Percentiles rank a stretch among this genome's conserved stretches.
phyloP scores from a whole-genome alignment of 2,888 invertebrate species.

The Cynaeus angustus region DNA sequence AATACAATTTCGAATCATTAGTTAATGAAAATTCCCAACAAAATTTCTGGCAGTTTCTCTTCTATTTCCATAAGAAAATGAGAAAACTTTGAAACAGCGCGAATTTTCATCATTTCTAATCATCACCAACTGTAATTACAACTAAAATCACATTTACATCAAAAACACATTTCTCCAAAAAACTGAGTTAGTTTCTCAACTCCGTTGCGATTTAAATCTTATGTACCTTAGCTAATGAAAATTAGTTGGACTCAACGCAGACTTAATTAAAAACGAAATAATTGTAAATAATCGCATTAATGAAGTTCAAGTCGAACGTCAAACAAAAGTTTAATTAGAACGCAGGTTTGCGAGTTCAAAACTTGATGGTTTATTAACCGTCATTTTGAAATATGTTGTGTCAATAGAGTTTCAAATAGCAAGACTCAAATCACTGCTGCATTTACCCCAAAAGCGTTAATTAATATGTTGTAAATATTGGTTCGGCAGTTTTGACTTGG shows the following conservation, averaged over 20 bases:
- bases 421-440: too few relatives aligned
- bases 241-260: constrained; percentile 5
- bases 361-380: background rate
- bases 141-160: too few relatives aligned
- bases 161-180: too few relatives aligned
- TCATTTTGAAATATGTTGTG: too few relatives aligned
- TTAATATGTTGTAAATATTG: constrained; percentile 3
- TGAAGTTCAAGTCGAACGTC: constrained; percentile 9
- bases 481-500: background rate
- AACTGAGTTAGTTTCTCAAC: too few relatives aligned
- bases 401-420: too few relatives aligned
- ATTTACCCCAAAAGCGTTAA: background rate
- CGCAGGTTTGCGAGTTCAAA: background rate
- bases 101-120: too few relatives aligned
- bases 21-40: background rate
- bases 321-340: constrained; percentile 8
- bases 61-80: constrained; percentile 8
- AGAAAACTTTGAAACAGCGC: background rate
- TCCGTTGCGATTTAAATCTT: background rate
- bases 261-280: constrained; percentile 21
- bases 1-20: background rate
- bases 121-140: too few relatives aligned
- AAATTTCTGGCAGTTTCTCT: background rate
- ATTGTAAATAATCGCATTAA: constrained; percentile 18
- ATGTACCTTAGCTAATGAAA: background rate